phyloP scores from a whole-genome alignment of 2,888 invertebrate genomes.

The Synergus gifuensis region DNA sequence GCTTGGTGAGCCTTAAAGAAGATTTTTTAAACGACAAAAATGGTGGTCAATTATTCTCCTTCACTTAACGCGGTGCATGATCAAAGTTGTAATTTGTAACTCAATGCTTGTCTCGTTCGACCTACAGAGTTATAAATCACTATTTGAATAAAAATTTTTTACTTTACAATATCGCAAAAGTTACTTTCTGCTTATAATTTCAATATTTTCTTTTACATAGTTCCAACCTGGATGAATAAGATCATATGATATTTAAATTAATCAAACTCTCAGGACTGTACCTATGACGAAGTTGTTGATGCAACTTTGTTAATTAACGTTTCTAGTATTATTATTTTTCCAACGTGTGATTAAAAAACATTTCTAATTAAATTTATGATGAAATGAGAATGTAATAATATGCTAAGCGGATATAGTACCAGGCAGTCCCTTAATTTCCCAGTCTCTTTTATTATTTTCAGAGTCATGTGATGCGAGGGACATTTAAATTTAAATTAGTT shows the following conservation, averaged over 20 bases:
- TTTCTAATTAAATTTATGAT: background rate
- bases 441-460: background rate
- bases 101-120: constrained; percentile 17
- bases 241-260: background rate
- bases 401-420: background rate
- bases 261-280: background rate
- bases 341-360: background rate
- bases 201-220: background rate
- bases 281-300: background rate
- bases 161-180: background rate
- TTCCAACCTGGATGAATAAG: background rate
- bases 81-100: constrained; percentile 23
- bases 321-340: background rate
- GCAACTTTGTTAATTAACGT: background rate
- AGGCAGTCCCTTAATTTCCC: background rate
- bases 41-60: constrained; percentile 30
- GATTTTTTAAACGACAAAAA: constrained; percentile 24
- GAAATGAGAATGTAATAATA: background rate
- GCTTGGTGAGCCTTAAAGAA: background rate
- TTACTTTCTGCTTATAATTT: background rate
- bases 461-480: background rate
- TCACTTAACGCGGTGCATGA: constrained; percentile 29
- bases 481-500: constrained; percentile 45
- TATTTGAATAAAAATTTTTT: background rate
- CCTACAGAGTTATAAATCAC: background rate